Conservation (phyloP, 2,113 vertebrate species). For the Leucoraja erinaceus region DNA sequence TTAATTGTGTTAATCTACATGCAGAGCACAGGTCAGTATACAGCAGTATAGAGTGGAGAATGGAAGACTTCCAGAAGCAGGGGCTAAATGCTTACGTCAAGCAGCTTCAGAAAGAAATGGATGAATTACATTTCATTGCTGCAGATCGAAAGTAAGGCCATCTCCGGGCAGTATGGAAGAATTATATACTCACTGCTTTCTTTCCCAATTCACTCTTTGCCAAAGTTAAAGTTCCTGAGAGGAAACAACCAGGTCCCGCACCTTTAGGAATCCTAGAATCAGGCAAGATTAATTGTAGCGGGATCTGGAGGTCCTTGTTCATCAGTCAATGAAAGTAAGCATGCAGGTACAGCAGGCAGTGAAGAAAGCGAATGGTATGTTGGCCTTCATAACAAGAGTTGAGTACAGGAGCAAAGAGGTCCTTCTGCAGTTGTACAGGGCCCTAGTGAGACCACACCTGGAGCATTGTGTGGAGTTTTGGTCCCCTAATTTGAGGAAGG, state of each 20-base stretch:
- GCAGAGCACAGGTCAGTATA: conserved; percentile 18
- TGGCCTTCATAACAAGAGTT: too few relatives aligned
- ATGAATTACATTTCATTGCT: neutral
- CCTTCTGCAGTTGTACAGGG: too few relatives aligned
- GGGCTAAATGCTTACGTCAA: neutral
- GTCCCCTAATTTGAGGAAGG: too few relatives aligned
- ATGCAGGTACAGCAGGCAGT: too few relatives aligned
- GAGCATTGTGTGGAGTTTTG: too few relatives aligned
- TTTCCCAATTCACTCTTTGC: conserved; percentile 94
- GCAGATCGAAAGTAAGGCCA: neutral
- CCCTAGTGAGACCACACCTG: too few relatives aligned
- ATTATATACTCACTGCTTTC: conserved; percentile 86
- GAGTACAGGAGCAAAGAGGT: too few relatives aligned
- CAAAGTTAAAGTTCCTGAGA: conserved; percentile 79
- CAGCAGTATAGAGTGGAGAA: neutral
- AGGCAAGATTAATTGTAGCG: neutral
- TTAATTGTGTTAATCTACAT: neutral
- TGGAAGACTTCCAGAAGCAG: neutral
- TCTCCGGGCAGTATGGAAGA: neutral
- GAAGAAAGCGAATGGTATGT: too few relatives aligned
- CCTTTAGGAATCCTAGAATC: conserved; percentile 83
- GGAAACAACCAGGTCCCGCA: conserved; percentile 85
- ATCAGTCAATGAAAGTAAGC: too few relatives aligned
- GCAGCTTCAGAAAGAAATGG: neutral
- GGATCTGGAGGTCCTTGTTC: too few relatives aligned